A percentile compares a stretch with the other conserved stretches of the same genome.
These are phyloP conservation scores for Nerophis ophidion DNA, from an alignment of 2,113 vertebrate species.

Conservation along the genomic window DNA sequence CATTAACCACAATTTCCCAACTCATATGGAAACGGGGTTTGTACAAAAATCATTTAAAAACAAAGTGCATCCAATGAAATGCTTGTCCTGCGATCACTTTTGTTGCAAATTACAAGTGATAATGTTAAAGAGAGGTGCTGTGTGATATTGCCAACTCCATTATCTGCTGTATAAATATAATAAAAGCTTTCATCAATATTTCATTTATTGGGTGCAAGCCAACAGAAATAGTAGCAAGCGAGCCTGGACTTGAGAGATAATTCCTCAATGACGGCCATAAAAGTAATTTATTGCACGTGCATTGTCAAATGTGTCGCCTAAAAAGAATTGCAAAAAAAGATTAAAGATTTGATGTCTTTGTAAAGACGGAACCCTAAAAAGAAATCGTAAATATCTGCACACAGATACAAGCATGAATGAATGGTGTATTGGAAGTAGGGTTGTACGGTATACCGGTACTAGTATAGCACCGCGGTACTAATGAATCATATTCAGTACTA, in stretches of 20 bases:
- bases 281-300: conserved; percentile 11
- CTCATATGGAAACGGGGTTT: no score
- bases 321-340: conserved; percentile 6
- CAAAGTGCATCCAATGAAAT: neutral
- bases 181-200: conserved; percentile 2
- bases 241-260: conserved; percentile 7
- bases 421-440: no score
- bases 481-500: no score
- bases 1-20: no score
- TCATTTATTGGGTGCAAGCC: conserved; percentile 3
- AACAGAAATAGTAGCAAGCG: conserved; percentile 9
- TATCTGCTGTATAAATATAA: neutral
- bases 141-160: neutral
- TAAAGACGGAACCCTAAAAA: conserved; percentile 23
- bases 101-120: neutral
- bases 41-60: no score
- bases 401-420: conserved; percentile 24
- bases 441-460: no score
- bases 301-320: conserved; percentile 12
- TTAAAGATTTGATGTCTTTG: conserved; percentile 22
- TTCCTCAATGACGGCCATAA: conserved; percentile 15
- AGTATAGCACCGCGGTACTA: no score
- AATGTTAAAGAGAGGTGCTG: neutral
- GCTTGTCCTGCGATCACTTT: neutral
- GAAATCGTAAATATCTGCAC: conserved; percentile 23